phyloP scores from a whole-genome alignment of 2,797 vertebrate species.

The Spizella passerina region DNA sequence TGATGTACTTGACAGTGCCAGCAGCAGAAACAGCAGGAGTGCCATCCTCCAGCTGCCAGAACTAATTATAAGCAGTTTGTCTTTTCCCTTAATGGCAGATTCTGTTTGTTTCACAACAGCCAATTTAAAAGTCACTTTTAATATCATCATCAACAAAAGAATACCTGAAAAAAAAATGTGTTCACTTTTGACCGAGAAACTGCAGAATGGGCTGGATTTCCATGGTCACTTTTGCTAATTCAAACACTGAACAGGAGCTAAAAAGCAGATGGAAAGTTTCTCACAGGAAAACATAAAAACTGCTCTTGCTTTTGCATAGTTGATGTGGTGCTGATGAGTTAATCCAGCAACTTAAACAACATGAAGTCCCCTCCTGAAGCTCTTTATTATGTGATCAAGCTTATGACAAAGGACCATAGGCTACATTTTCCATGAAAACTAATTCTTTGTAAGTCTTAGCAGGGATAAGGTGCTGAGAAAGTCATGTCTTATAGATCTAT shows the following conservation, averaged over 20 bases:
- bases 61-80: constrained; percentile 65
- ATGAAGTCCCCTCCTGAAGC: background rate
- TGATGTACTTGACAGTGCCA: constrained; percentile 56
- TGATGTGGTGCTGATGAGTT: background rate
- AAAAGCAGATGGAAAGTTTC: constrained; percentile 17
- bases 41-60: constrained; percentile 65
- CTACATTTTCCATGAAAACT: background rate
- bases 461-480: background rate
- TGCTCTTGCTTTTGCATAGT: background rate
- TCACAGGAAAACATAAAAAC: constrained; percentile 8
- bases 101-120: constrained; percentile 41
- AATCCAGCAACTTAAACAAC: background rate
- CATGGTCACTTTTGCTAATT: background rate
- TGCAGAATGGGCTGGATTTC: background rate
- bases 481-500: background rate
- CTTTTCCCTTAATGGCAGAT: constrained; percentile 26
- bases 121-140: constrained; percentile 53
- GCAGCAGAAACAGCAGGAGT: constrained; percentile 64
- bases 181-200: background rate
- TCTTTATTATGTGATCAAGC: background rate
- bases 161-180: background rate
- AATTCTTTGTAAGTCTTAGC: background rate
- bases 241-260: background rate
- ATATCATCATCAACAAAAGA: constrained; percentile 37
- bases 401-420: background rate